Evolutionary conservation across 2,113 vertebrate species (phyloP), one percentile per base, ranked within the genome.

Genomic region (Anguilla japonica): DNA sequence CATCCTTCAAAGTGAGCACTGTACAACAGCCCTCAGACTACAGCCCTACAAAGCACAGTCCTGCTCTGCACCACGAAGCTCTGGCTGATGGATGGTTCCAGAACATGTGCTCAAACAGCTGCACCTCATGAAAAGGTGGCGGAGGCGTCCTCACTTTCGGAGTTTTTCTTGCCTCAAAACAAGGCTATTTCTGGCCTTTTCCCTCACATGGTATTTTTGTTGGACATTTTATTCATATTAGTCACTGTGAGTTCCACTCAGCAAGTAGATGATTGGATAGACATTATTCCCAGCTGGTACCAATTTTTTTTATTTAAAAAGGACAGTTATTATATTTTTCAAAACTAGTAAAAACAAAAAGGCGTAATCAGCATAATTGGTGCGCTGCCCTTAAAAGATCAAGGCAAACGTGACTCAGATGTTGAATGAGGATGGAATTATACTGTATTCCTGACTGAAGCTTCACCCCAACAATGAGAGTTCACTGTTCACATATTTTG

Each of bases 121-220:
- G 71, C 13, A 34, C 26, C 26, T 34, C n/a, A 75, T 75, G 71
- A 67, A 60, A 60, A 6, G 60, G 60, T 26, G 22, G 60, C 22
- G 60, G 60, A 67, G 26, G 18, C 16, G n/a, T 34, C 71, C 11
- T 34, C 71, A n/a, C 18, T 67, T 26, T 60, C 63, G 0, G 63
- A 71, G 5, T n/a, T 20, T n/a, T 13, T 75, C 26, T 34, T 75
- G 71, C 71, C n/a, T n/a, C 26, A 75, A 75, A 75, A 75, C 71
- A 34, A 75, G 34, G 71, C 71, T 75, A 75, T 75, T 75, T 75
- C 71, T 75, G 71, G 71, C 71, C 6, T 29, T 71, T 71, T 75
- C n/a, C 71, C 71, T 75, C 71, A 75, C n/a, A 75, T 67, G 60
- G 26, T 75, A 75, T 75, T 75, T 75, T 75, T 75, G 71, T 75